Evolutionary conservation across 2,888 invertebrate species (phyloP), one percentile per base, ranked within the genome.

Genomic region (Dolichomitus sp.): DNA sequence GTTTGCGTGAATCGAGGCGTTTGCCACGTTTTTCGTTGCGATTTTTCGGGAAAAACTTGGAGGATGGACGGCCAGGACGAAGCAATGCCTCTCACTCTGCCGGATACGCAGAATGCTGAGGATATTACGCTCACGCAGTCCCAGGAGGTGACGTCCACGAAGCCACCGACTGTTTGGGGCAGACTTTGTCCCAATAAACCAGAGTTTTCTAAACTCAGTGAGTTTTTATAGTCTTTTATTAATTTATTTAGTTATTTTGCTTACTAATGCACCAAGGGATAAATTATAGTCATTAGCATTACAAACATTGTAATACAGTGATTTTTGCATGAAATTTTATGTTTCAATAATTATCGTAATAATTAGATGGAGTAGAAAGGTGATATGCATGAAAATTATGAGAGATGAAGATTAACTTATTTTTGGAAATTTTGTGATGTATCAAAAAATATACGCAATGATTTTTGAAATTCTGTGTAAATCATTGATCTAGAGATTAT

Each of bases 91-190:
- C 66, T 84, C 17, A 89, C 87, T 40, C 78, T 90, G 52, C 92
- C 92, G 5, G 90, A 91, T 33, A 92, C 92, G 0, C 92, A 92
- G 79, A 88, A 90, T 50, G 87, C 77, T 2, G 90, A 90, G 9
- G 85, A 75, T 0, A 27, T 90, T 27, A 65, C 73, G 17, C 81
- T 89, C 0, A 89, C 91, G 2, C 92, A 91, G 48, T 89, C 90
- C 4, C 91, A 91, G 70, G 89, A 89, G 0, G 45, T 68, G 2
- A 75, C 86, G 1, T 77, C 78, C 40, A 73, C 84, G 1, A 61
- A 59, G 17, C 54, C 81, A 3, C 59, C 75, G 12, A 50, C 19
- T 0, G 68, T 89, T 23, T 92, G 92, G 92, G 92, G 92, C 19
- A 86, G 88, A 57, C 80, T 92, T 5, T 91, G 87, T 19, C 86